phyloP scores from a whole-genome alignment of 2,888 invertebrate species.

The Pristionchus fissidentatus region DNA sequence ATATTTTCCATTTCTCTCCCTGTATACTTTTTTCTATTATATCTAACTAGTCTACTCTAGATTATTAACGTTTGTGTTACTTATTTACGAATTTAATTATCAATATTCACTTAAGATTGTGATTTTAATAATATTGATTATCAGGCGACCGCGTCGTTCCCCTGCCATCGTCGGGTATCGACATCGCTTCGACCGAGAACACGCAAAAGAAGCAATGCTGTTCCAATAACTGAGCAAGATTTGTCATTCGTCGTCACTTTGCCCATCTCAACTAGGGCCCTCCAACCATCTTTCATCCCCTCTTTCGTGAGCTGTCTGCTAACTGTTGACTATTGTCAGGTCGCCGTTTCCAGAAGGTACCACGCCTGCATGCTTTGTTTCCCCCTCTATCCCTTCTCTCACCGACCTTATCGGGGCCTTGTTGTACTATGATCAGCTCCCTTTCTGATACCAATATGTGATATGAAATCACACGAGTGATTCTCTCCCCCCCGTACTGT shows the following conservation, averaged over 20 bases:
- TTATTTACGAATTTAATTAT: not conserved
- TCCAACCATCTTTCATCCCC: not conserved
- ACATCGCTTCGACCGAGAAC: conserved; percentile 66
- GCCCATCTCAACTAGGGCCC: conserved; percentile 43
- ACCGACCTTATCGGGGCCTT: conserved; percentile 35
- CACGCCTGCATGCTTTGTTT: not conserved
- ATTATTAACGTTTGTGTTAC: not conserved
- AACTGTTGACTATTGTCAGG: conserved; percentile 9
- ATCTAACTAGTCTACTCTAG: not conserved
- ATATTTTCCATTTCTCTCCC: not conserved
- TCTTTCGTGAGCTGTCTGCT: conserved; percentile 13
- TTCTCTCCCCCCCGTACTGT: not conserved
- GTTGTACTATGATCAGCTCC: conserved; percentile 28
- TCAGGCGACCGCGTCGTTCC: conserved; percentile 57
- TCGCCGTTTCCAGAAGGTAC: conserved; percentile 12
- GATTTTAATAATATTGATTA: not conserved
- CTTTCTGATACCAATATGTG: conserved; percentile 36
- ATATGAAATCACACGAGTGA: conserved; percentile 36
- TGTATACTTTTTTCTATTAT: not conserved
- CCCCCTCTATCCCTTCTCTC: conserved; percentile 28
- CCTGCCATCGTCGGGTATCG: conserved; percentile 63
- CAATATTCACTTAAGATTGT: not conserved
- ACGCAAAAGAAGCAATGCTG: conserved; percentile 73
- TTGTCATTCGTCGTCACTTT: conserved; percentile 21
- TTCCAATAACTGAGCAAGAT: conserved; percentile 49